Conservation (phyloP, 2,113 vertebrate genomes). For the Morone chrysops region DNA sequence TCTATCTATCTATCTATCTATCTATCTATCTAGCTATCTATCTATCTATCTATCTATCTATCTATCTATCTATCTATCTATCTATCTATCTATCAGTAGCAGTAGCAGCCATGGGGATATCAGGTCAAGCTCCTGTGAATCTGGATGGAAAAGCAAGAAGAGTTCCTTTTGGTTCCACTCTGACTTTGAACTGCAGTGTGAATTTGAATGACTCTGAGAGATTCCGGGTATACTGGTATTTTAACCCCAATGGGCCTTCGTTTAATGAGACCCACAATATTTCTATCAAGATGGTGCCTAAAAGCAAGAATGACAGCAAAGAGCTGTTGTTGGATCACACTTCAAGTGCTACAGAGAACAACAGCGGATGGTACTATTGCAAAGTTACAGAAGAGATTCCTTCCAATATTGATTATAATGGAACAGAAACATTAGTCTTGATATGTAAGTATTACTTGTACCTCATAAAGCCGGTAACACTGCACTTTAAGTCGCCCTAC, state of each 20-base stretch:
- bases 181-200: constrained; percentile 61
- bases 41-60: constrained; percentile 16
- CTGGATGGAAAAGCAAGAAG: neutral
- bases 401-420: too few species aligned
- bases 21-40: constrained; percentile 14
- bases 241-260: neutral
- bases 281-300: accelerated
- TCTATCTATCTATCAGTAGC: constrained; percentile 17
- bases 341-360: accelerated
- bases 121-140: accelerated
- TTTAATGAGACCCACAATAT: accelerated
- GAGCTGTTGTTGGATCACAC: neutral
- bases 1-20: constrained; percentile 16
- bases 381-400: constrained; percentile 56
- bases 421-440: too few species aligned
- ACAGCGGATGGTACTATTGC: constrained; percentile 74
- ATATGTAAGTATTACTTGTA: constrained; percentile 71
- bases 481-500: accelerated
- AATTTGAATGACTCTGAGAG: accelerated
- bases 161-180: constrained; percentile 4
- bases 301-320: accelerated
- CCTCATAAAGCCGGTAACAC: neutral
- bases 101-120: constrained; percentile 13
- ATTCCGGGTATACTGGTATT: constrained; percentile 50
- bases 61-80: constrained; percentile 6